Evolutionary conservation across 2,113 vertebrate species (phyloP).

Genomic region (Parus major): DNA sequence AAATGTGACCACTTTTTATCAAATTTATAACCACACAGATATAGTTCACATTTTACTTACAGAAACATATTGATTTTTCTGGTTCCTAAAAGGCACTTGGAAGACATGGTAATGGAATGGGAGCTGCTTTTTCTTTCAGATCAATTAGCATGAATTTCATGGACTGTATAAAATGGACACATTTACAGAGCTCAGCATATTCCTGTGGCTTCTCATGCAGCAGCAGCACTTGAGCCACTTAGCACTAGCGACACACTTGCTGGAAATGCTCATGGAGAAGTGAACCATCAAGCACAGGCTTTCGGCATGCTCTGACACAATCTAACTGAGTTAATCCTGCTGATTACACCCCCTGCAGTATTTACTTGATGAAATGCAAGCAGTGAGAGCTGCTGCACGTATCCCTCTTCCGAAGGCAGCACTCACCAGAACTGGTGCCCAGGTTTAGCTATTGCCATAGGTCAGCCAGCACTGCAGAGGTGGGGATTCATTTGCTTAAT

Average conservation of each 20-base stretch:
- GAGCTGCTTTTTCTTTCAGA: conserved; percentile 60
- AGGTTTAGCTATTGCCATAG: neutral
- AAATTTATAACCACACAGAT: conserved; percentile 65
- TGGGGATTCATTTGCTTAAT: neutral
- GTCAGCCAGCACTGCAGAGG: neutral
- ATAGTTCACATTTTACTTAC: conserved; percentile 72
- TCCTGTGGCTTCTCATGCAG: conserved; percentile 54
- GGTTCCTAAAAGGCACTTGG: conserved; percentile 74
- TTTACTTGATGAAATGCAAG: conserved; percentile 58
- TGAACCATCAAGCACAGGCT: conserved; percentile 47
- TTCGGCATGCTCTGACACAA: conserved; percentile 64
- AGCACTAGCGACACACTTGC: conserved; percentile 63
- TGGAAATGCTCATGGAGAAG: conserved; percentile 45
- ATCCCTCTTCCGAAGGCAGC: neutral
- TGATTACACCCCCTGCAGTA: conserved; percentile 70
- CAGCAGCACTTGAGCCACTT: conserved; percentile 43
- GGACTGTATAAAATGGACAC: conserved; percentile 63
- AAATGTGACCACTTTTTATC: conserved; percentile 57
- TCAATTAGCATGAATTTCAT: conserved; percentile 76
- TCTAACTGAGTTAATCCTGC: conserved; percentile 70
- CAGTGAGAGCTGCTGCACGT: neutral
- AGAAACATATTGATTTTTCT: conserved; percentile 70
- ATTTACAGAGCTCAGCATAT: conserved; percentile 74
- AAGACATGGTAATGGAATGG: conserved; percentile 58
- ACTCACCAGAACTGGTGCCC: neutral